Evolutionary conservation across 2,113 vertebrate species (phyloP).

Genomic region (Peromyscus polionotus): DNA sequence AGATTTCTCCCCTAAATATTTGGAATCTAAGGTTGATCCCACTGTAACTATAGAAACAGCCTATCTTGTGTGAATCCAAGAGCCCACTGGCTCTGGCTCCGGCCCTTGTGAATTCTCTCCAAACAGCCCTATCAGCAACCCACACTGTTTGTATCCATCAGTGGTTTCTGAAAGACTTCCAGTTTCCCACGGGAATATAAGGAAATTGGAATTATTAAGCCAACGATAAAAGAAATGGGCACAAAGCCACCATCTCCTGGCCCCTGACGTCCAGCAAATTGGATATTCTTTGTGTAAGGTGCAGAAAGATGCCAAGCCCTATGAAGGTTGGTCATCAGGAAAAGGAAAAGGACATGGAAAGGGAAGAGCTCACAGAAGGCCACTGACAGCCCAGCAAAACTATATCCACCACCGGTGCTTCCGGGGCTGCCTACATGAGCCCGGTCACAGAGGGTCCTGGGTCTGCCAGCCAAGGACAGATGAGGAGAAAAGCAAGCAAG

Average conservation of each 20-base stretch:
- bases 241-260: slow-evolving; percentile 69
- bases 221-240: slow-evolving; percentile 78
- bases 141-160: slow-evolving; percentile 28
- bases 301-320: slow-evolving; percentile 78
- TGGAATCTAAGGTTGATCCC: slow-evolving; percentile 46
- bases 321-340: slow-evolving; percentile 70
- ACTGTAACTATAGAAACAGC: slow-evolving; percentile 59
- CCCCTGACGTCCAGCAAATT: slow-evolving; percentile 62
- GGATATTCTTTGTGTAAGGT: slow-evolving; percentile 75
- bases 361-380: slow-evolving; percentile 78
- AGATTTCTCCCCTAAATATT: slow-evolving; percentile 54
- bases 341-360: slow-evolving; percentile 84
- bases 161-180: slow-evolving; percentile 62
- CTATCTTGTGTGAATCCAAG: slow-evolving; percentile 32
- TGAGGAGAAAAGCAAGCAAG: slow-evolving; percentile 56
- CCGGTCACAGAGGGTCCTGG: slow-evolving; percentile 54
- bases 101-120: not conserved
- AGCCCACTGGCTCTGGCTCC: not conserved
- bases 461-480: slow-evolving; percentile 70
- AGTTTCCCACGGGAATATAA: slow-evolving; percentile 83
- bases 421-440: slow-evolving; percentile 67
- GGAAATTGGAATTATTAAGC: slow-evolving; percentile 80
- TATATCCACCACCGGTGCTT: slow-evolving; percentile 71
- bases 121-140: slow-evolving; percentile 23
- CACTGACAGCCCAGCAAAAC: slow-evolving; percentile 61